phyloP scores from a whole-genome alignment of 2,797 vertebrate genomes.

The Holocentrus rufus region DNA sequence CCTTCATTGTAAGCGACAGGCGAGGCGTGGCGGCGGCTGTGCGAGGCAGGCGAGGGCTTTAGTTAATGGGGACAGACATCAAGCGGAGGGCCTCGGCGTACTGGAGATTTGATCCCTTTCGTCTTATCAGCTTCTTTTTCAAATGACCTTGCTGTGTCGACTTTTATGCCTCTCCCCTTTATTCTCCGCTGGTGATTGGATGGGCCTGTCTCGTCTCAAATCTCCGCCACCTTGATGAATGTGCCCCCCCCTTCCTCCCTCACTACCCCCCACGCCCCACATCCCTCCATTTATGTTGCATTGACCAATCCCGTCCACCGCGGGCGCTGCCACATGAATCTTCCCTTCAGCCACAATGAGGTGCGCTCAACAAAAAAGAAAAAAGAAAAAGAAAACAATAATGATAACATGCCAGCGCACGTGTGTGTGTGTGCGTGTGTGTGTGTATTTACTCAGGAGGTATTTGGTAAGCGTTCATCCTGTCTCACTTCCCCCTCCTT shows the following conservation, averaged over 20 bases:
- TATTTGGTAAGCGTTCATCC: background rate
- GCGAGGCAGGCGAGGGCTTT: constrained; percentile 50
- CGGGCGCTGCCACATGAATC: constrained; percentile 55
- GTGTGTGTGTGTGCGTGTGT: background rate
- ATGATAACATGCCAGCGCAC: background rate
- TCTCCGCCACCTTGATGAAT: constrained; percentile 77
- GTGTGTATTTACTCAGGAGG: background rate
- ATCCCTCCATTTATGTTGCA: constrained; percentile 54
- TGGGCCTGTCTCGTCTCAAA: constrained; percentile 72
- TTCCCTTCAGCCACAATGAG: constrained; percentile 37
- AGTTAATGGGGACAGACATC: constrained; percentile 75
- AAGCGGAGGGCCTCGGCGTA: constrained; percentile 55
- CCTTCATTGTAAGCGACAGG: constrained; percentile 54
- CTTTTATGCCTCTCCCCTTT: constrained; percentile 72
- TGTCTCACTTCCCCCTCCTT: background rate
- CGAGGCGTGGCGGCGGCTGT: constrained; percentile 48
- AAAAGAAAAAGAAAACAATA: background rate
- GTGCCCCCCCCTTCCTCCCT: constrained; percentile 57
- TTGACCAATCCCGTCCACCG: constrained; percentile 52
- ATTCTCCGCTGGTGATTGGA: constrained; percentile 73
- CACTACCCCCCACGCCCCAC: background rate
- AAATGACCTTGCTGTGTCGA: constrained; percentile 76
- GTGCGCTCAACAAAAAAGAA: background rate
- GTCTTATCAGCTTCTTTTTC: constrained; percentile 78
- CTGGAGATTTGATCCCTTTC: constrained; percentile 74